Percentiles rank a stretch among this genome's conserved stretches.
Evolutionary conservation across 2,113 vertebrate species (phyloP).

Genomic region (Osmerus mordax): DNA sequence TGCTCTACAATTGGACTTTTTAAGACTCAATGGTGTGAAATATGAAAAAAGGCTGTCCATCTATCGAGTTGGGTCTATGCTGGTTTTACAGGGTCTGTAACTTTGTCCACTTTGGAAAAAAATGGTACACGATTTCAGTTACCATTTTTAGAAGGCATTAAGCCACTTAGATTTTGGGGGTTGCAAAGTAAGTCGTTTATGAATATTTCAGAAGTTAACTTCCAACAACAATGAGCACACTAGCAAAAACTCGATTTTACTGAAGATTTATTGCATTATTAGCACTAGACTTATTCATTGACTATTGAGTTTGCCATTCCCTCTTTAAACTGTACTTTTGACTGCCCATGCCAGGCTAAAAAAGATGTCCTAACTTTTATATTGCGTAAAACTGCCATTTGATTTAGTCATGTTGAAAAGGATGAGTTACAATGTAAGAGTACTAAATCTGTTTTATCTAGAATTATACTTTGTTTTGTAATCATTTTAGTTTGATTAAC

Average conservation of each 20-base stretch:
- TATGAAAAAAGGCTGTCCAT: background rate
- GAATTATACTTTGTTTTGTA: constrained; percentile 32
- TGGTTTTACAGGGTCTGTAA: constrained; percentile 53
- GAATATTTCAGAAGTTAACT: constrained; percentile 59
- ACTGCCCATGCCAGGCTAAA: constrained; percentile 46
- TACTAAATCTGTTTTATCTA: constrained; percentile 66
- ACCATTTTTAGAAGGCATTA: constrained; percentile 53
- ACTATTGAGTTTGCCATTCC: constrained; percentile 30
- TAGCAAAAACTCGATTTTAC: constrained; percentile 43
- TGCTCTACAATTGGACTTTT: constrained; percentile 33
- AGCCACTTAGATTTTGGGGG: constrained; percentile 36
- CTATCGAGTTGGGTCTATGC: background rate
- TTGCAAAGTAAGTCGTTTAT: constrained; percentile 44
- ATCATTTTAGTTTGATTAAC: no score
- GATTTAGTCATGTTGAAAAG: constrained; percentile 57
- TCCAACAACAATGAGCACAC: constrained; percentile 43
- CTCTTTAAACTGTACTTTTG: constrained; percentile 43
- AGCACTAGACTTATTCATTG: background rate
- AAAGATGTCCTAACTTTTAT: constrained; percentile 62
- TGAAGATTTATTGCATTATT: constrained; percentile 17
- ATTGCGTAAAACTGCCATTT: constrained; percentile 68
- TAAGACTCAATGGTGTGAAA: background rate
- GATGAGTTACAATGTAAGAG: constrained; percentile 59
- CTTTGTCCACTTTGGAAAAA: constrained; percentile 50
- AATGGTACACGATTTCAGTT: constrained; percentile 7